Conservation (phyloP, 2,797 vertebrate genomes). For the Buceros bicornis region DNA sequence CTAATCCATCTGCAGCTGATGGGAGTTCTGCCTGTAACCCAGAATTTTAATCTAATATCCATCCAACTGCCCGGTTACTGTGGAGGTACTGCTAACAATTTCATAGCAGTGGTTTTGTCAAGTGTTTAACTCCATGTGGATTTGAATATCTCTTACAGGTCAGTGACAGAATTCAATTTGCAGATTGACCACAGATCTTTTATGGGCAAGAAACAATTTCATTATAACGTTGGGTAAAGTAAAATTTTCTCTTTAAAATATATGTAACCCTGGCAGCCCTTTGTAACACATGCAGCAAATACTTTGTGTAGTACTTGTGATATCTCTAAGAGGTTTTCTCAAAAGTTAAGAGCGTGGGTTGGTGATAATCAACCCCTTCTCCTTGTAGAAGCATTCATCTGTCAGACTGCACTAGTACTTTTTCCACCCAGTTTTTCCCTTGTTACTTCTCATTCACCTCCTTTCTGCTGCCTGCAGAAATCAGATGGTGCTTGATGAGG, state of each 20-base stretch:
- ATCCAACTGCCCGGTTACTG: neutral
- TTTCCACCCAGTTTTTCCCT: neutral
- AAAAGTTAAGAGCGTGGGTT: neutral
- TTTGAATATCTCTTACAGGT: slow-evolving; percentile 1
- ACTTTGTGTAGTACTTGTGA: neutral
- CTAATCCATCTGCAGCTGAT: neutral
- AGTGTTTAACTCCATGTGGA: neutral
- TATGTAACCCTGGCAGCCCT: neutral
- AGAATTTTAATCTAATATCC: neutral
- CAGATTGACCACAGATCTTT: neutral
- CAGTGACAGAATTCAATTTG: slow-evolving; percentile 48
- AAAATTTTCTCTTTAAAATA: neutral
- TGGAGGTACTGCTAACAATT: neutral
- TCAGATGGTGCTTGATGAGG: accelerated
- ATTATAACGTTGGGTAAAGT: neutral
- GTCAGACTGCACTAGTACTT: neutral
- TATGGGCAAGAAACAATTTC: neutral
- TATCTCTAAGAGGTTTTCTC: neutral
- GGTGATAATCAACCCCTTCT: neutral
- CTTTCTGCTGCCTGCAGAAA: neutral
- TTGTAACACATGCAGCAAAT: neutral
- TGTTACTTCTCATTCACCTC: neutral
- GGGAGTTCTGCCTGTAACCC: neutral
- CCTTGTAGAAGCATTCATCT: neutral
- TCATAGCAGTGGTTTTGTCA: neutral